Base-by-base conservation (phyloP, 1,140 invertebrate genomes). In the Tetramorium simillimum region DNA sequence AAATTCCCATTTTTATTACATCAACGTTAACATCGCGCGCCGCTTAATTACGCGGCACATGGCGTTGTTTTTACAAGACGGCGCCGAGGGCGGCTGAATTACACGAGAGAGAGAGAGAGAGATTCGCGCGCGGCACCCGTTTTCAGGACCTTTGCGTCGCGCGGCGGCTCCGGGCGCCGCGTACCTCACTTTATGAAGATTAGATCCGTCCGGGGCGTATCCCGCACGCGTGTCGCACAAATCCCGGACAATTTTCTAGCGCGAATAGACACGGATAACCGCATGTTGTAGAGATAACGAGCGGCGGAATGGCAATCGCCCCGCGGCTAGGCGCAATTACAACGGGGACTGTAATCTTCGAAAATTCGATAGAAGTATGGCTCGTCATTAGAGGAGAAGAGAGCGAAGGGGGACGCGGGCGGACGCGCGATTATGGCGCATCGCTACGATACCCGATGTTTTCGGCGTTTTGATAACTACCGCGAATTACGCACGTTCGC, bases 1-100 rank as follows among this genome's bases (percentile, higher is more conserved):
- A 84, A 73, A 84, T 84, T 84, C 80, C 14, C 80, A 84, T 84
- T 84, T 73, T 84, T 84, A 84, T 84, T 84, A 84, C 69, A 87
- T 51, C 77, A 87, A 77, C 72, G 88, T 87, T 80, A 73, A 87
- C 80, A 84, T 33, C n/a, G 56, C 49, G 67, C 63, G 53, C 49
- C 67, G 72, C 81, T 87, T 88, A 87, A 88, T 84, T 80, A 63
- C 86, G 67, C 73, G 76, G 58, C 69, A 58, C 49, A 28, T 46
- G 69, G 80, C 28, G 80, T 49, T 73, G 78, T 81, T 84, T 84
- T 84, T 73, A 84, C 53, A 73, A 84, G 69, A 72, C 78, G 53
- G 46, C 12, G 24, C n/a, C 65, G 65, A 37, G 65, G 37, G n/a
- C 63, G 24, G n/a, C 40, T 21, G 51, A 53, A 75, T 46, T 69